Evolutionary conservation across 2,113 vertebrate species (phyloP), one percentile per base, ranked within the genome.

Genomic region (Actinemys pallida): DNA sequence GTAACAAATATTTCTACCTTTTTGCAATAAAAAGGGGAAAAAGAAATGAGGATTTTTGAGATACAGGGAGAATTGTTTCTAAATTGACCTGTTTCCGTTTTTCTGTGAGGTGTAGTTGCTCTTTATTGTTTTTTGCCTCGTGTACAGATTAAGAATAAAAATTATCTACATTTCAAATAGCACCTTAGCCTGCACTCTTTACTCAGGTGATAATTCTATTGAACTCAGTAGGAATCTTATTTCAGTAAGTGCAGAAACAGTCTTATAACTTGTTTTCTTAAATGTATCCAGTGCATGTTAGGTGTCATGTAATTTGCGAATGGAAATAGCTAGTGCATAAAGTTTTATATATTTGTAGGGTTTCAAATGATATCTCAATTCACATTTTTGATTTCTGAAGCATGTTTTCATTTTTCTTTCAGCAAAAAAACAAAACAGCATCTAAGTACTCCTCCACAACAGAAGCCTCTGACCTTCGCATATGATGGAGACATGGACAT

Each of bases 401-500:
- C 49, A 87, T 89, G 45, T 93, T 97, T 92, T 94, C 93, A 86
- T 97, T 94, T 91, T 88, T 90, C 96, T 98, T 98, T 93, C 98
- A 99, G 99, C 97, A 99, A 99, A 97, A 99, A 98, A 49, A 98
- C 98, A 57, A 99, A 99, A 98, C 98, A 98, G 93, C 98, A 98
- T 91, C 99, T 99, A 96, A 98, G 98, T 85, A 94, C 98, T 95
- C 98, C 98, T 93, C 99, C 99, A 1, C 99, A 99, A 31, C 99
- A 99, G 98, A 99, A 99, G 97, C 99, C 99, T 95, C 97, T 99
- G 94, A 99, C 99, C 95, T 98, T 99, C 98, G 99, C 99, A 93
- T 99, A 99, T 3, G 99, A 99, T 11, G 99, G 99, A 94, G 99
- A 99, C 93, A 96, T 99, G 97, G 99, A 99, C 95, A 99, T 99